Percentiles rank a stretch among this genome's conserved stretches.
Conservation (phyloP, 2,113 vertebrate genomes). For the Corvus moneduloides region DNA sequence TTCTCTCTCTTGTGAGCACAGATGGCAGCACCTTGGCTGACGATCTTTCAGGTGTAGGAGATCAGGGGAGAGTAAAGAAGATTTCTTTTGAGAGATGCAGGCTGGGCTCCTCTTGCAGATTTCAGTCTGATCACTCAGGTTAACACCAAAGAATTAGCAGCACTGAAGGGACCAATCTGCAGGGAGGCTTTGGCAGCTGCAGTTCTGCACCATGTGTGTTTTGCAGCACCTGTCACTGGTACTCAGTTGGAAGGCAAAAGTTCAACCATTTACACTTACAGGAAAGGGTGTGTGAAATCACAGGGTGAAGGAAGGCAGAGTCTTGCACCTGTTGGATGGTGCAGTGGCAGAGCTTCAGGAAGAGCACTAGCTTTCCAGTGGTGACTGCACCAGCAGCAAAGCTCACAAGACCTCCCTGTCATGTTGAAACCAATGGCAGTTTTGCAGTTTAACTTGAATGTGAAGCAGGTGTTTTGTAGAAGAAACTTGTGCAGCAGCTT, state of each 20-base stretch:
- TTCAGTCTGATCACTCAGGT: neutral
- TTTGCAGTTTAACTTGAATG: neutral
- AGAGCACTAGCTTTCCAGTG: neutral
- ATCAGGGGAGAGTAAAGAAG: neutral
- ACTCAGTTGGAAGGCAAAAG: neutral
- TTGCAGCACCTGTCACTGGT: neutral
- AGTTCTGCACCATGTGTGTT: neutral
- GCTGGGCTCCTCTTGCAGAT: neutral
- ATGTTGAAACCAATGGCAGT: neutral
- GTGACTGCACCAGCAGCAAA: neutral
- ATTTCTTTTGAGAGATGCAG: neutral
- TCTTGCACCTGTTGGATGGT: neutral
- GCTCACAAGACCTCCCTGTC: neutral
- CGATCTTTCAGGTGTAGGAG: neutral
- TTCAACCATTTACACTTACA: neutral
- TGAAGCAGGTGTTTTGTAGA: neutral
- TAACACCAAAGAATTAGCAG: slow-evolving; percentile 14
- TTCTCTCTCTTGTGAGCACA: neutral
- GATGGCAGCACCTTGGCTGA: neutral
- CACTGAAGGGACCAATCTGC: neutral
- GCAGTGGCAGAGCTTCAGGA: neutral
- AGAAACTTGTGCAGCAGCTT: neutral
- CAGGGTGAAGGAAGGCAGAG: neutral
- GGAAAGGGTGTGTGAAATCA: neutral
- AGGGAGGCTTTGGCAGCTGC: neutral